Conservation (phyloP, 2,888 invertebrate genomes). For the Abrostola tripartita region DNA sequence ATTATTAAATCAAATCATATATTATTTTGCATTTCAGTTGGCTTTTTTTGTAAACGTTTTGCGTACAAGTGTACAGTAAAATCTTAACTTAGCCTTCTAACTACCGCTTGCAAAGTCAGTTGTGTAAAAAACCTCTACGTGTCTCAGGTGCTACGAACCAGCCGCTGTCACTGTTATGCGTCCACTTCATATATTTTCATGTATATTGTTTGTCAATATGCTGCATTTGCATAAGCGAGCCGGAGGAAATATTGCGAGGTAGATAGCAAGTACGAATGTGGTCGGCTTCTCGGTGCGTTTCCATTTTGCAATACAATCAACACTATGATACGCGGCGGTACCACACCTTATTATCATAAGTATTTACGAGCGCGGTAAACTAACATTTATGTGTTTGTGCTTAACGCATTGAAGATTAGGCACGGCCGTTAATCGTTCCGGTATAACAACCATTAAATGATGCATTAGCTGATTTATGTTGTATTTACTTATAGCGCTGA, state of each 20-base stretch:
- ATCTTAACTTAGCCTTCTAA: background rate
- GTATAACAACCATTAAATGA: conserved; percentile 64
- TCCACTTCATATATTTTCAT: conserved; percentile 79
- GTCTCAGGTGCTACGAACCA: conserved; percentile 59
- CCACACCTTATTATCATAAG: conserved; percentile 80
- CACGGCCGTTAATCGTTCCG: conserved; percentile 69
- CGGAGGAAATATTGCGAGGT: conserved; percentile 74
- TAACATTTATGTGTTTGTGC: conserved; percentile 77
- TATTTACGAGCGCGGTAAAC: conserved; percentile 81
- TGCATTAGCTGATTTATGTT: conserved; percentile 56
- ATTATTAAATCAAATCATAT: no score
- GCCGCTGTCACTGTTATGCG: conserved; percentile 74
- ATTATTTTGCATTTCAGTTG: no score
- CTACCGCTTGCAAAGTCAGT: background rate
- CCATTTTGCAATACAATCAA: conserved; percentile 82
- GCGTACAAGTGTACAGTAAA: no score
- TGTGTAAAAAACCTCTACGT: conserved; percentile 30
- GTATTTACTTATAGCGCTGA: conserved; percentile 50
- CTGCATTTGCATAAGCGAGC: conserved; percentile 79
- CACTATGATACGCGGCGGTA: conserved; percentile 66
- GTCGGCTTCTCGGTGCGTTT: conserved; percentile 70
- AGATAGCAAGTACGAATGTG: conserved; percentile 69
- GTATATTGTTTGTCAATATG: conserved; percentile 81
- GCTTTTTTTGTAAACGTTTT: no score
- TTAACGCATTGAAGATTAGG: conserved; percentile 73